These are phyloP conservation scores for Gonioctena quinquepunctata DNA, from an alignment of 1,140 invertebrate species.

Conservation along the genomic window DNA sequence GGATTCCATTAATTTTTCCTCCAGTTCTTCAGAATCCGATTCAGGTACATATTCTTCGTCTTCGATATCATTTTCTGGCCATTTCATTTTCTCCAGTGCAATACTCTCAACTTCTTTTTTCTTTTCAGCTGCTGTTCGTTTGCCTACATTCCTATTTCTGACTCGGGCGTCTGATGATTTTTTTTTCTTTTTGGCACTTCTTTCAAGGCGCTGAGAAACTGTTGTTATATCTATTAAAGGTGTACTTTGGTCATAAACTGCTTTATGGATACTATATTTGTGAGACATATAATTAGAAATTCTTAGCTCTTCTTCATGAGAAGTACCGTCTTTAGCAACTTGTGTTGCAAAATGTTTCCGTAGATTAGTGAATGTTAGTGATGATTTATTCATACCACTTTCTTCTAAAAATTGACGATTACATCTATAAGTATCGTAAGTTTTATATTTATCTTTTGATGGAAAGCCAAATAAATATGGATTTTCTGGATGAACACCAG, in stretches of 20 bases:
- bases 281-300: slow-evolving; percentile 2
- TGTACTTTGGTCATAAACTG: neutral
- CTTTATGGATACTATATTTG: neutral
- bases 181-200: neutral
- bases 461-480: neutral
- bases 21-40: neutral
- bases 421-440: neutral
- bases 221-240: neutral
- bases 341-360: slow-evolving; percentile 3
- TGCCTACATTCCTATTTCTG: neutral
- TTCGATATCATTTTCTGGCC: neutral
- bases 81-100: neutral
- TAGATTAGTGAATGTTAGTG: neutral
- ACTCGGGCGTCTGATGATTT: neutral
- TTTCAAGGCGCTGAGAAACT: neutral
- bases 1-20: neutral
- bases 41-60: neutral
- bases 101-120: neutral
- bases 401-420: neutral
- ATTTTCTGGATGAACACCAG: neutral
- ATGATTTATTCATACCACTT: neutral
- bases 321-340: neutral
- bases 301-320: slow-evolving; percentile 1
- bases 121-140: neutral
- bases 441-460: slow-evolving; percentile 9